phyloP scores from a whole-genome alignment of 2,888 invertebrate species.

The Archips crataeganus region DNA sequence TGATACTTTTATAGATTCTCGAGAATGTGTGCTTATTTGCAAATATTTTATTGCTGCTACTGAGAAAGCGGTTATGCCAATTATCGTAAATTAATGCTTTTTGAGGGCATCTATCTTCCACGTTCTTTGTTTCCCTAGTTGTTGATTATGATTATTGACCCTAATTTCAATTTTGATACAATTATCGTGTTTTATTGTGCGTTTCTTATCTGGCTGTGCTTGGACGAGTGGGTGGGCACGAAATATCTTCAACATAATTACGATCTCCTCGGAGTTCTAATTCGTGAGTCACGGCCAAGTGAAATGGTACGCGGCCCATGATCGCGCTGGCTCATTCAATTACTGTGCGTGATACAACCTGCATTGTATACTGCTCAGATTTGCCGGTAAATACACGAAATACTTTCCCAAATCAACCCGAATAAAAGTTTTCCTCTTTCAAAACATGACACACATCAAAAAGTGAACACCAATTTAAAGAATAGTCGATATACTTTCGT shows the following conservation, averaged over 20 bases:
- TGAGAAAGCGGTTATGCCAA: conserved; percentile 42
- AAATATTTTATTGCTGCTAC: conserved; percentile 50
- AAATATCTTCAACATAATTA: conserved; percentile 79
- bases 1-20: conserved; percentile 34
- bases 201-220: conserved; percentile 60
- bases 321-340: conserved; percentile 76
- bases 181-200: conserved; percentile 67
- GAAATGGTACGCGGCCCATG: conserved; percentile 77
- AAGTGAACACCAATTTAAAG: conserved; percentile 48
- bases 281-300: conserved; percentile 83
- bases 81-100: conserved; percentile 41
- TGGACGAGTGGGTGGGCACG: conserved; percentile 73
- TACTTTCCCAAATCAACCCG: conserved; percentile 44
- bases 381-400: conserved; percentile 53
- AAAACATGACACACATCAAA: conserved; percentile 52
- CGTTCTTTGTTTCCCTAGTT: conserved; percentile 18
- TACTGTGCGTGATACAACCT: conserved; percentile 76
- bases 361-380: conserved; percentile 62
- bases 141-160: conserved; percentile 56
- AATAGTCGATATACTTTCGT: conserved; percentile 54
- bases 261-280: conserved; percentile 80
- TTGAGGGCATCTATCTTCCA: conserved; percentile 17
- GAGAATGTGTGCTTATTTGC: conserved; percentile 45
- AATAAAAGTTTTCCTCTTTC: conserved; percentile 70
- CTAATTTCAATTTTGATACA: conserved; percentile 71